phyloP scores from a whole-genome alignment of 2,113 vertebrate genomes.

The Scytalopus superciliaris region DNA sequence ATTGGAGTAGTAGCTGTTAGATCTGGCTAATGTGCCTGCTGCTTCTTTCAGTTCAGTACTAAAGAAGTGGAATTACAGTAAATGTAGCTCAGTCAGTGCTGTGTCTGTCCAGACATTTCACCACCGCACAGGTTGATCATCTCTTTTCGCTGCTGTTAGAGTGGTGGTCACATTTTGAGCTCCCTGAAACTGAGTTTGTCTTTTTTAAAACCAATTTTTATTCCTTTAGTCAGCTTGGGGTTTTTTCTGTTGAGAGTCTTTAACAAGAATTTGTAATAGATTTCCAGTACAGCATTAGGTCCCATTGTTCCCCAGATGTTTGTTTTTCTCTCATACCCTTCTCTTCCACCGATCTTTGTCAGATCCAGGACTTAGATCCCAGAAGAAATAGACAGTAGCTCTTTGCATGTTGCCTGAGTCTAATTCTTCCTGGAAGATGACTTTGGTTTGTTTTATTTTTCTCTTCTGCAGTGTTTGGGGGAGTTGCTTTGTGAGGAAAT shows the following conservation, averaged over 20 bases:
- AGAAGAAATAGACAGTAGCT: not conserved
- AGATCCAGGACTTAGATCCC: not conserved
- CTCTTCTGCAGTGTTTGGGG: not conserved
- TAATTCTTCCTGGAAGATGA: not conserved
- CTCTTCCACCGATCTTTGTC: not conserved
- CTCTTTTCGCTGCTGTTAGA: not conserved
- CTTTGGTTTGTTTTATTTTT: not conserved
- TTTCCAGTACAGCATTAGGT: not conserved
- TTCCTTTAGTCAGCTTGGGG: not conserved
- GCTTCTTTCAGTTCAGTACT: constrained; percentile 13
- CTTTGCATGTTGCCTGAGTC: not conserved
- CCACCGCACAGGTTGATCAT: not conserved
- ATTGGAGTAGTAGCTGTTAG: not conserved
- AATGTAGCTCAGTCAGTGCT: not conserved
- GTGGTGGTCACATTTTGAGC: not conserved
- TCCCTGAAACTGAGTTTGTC: not conserved
- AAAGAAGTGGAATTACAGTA: not conserved
- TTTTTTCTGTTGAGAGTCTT: not conserved
- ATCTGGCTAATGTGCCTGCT: not conserved
- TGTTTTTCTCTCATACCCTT: not conserved
- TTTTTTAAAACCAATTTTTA: not conserved
- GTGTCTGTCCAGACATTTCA: not conserved
- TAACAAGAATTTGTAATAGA: not conserved
- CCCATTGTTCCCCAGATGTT: not conserved
- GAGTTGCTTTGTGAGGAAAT: not conserved